These are phyloP conservation scores for Willowsia nigromaculata DNA, from an alignment of 2,888 invertebrate genomes.

Conservation along the genomic window DNA sequence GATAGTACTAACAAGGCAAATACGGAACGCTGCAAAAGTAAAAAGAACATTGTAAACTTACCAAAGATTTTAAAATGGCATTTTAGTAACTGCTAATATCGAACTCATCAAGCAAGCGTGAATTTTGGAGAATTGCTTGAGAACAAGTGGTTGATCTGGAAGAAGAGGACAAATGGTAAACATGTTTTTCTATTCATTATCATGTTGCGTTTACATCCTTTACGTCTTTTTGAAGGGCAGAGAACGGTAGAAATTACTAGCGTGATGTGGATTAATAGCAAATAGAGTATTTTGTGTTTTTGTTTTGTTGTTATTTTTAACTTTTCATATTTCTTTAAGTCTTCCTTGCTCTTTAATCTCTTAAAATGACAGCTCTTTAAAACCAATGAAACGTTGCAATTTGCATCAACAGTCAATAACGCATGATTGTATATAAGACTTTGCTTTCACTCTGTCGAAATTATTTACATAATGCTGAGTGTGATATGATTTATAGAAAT, in stretches of 20 bases:
- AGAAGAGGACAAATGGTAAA: neutral
- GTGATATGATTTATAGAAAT: too few species aligned
- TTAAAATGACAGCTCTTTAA: too few species aligned
- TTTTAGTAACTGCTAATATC: neutral
- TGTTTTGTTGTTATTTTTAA: neutral
- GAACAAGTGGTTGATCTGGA: neutral
- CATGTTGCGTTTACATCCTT: neutral
- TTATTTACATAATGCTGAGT: too few species aligned
- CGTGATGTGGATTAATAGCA: neutral
- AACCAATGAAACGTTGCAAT: too few species aligned
- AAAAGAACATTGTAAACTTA: neutral
- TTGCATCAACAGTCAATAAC: too few species aligned
- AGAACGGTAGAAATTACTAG: neutral
- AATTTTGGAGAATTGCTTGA: neutral
- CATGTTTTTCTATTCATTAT: constrained; percentile 1
- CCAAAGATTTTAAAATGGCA: neutral
- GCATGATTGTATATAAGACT: too few species aligned
- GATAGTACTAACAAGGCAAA: too few species aligned
- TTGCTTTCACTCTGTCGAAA: too few species aligned
- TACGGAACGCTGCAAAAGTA: too few species aligned
- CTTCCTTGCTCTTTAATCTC: too few species aligned
- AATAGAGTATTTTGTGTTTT: neutral
- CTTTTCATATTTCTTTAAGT: too few species aligned
- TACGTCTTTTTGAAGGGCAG: constrained; percentile 16
- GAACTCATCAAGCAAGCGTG: neutral